These are phyloP conservation scores for Diarsia brunnea DNA, from an alignment of 2,888 invertebrate species.

Conservation along the genomic window DNA sequence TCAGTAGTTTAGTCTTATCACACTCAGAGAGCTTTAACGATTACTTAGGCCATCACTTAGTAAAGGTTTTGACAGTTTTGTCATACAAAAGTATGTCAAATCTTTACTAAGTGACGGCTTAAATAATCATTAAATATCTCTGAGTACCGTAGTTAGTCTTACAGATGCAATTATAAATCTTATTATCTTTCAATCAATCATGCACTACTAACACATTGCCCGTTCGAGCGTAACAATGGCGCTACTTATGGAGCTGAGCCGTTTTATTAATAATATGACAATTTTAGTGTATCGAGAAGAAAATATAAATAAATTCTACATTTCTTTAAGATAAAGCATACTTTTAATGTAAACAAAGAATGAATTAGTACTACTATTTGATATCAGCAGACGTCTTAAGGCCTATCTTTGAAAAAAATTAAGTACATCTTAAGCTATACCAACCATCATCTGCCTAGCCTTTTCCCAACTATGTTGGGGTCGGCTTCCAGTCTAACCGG, in stretches of 20 bases:
- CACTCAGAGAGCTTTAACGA: too few relatives aligned
- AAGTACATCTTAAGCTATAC: background rate
- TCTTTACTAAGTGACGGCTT: too few relatives aligned
- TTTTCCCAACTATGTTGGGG: too few relatives aligned
- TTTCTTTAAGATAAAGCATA: background rate
- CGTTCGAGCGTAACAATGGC: constrained; percentile 1
- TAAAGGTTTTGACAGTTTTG: too few relatives aligned
- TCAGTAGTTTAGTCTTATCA: too few relatives aligned
- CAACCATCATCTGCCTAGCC: too few relatives aligned
- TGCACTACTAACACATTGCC: constrained; percentile 34
- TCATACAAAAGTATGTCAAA: too few relatives aligned
- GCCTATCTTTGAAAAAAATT: background rate
- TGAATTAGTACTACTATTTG: background rate
- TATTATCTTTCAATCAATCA: constrained; percentile 21
- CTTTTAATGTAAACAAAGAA: background rate
- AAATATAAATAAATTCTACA: too few relatives aligned
- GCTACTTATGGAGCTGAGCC: background rate
- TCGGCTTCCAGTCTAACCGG: too few relatives aligned
- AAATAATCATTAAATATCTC: too few relatives aligned
- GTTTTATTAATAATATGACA: background rate
- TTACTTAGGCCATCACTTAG: too few relatives aligned
- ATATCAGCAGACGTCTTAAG: background rate
- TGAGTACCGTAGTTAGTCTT: too few relatives aligned
- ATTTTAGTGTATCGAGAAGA: background rate
- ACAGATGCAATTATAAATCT: constrained; percentile 31